Evolutionary conservation across 2,797 vertebrate species (phyloP).

Genomic region (Spea hammondii): DNA sequence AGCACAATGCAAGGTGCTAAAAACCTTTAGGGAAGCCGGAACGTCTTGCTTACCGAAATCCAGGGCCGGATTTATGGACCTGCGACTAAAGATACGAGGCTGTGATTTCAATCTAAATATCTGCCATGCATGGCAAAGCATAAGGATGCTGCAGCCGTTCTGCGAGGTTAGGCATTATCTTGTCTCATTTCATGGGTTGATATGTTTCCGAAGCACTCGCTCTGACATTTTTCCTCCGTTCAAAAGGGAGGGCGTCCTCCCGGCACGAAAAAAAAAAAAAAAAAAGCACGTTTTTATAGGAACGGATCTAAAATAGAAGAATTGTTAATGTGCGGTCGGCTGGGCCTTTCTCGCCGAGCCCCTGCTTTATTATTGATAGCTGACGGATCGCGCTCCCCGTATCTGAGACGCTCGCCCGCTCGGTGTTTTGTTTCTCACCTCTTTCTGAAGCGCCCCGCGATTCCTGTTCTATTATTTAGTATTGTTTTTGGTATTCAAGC

Average conservation of each 20-base stretch:
- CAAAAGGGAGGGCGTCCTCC: neutral
- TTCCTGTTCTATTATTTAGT: neutral
- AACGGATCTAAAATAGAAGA: too few relatives aligned
- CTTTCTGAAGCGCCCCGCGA: neutral
- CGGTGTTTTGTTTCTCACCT: neutral
- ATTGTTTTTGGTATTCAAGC: neutral
- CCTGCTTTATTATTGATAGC: neutral
- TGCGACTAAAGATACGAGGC: conserved; percentile 39
- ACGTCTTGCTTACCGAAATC: conserved; percentile 47
- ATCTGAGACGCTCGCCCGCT: neutral
- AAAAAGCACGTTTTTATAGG: too few relatives aligned
- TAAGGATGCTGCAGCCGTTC: conserved; percentile 2
- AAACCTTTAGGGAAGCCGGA: conserved; percentile 38
- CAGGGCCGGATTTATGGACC: conserved; percentile 45
- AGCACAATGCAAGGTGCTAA: conserved; percentile 38
- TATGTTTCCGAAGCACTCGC: conserved; percentile 1
- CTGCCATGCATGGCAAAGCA: conserved; percentile 26
- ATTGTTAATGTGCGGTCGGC: neutral
- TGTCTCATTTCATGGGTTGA: conserved; percentile 38
- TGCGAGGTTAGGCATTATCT: conserved; percentile 34
- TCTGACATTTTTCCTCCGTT: neutral
- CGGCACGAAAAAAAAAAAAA: too few relatives aligned
- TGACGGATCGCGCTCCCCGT: neutral
- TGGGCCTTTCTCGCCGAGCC: neutral
- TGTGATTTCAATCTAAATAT: conserved; percentile 43